Percentiles rank a stretch among this genome's conserved stretches.
phyloP scores from a whole-genome alignment of 2,113 vertebrate genomes.

The Pavo muticus region DNA sequence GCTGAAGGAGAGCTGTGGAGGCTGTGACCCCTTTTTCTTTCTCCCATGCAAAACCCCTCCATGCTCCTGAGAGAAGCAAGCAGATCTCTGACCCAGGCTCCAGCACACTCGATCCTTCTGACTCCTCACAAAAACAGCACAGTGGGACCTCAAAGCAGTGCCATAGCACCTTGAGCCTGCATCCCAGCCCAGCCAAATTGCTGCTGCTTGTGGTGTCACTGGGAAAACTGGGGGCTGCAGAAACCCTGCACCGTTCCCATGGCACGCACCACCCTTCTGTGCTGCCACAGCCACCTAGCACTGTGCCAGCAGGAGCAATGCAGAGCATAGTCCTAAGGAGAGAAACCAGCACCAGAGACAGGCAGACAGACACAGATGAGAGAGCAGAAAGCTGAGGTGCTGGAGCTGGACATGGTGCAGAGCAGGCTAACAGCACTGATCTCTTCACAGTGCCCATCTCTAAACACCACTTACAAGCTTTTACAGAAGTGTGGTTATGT shows the following conservation, averaged over 20 bases:
- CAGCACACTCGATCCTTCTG: background rate
- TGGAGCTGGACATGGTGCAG: background rate
- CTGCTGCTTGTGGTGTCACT: rapidly evolving
- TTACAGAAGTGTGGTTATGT: too few species aligned
- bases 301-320: rapidly evolving
- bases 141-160: background rate
- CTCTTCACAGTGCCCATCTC: background rate
- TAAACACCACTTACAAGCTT: background rate
- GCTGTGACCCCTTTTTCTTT: background rate
- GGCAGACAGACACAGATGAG: background rate
- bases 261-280: background rate
- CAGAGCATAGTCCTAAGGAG: background rate
- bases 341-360: background rate
- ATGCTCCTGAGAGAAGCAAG: background rate
- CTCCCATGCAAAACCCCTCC: background rate
- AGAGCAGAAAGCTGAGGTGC: background rate
- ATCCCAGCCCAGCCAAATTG: rapidly evolving
- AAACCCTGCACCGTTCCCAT: rapidly evolving
- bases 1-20: background rate
- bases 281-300: background rate
- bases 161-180: background rate
- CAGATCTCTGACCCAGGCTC: background rate
- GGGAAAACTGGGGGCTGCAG: background rate
- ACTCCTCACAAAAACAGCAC: background rate
- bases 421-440: rapidly evolving